A percentile compares a stretch with the other conserved stretches of the same genome.
Conservation (phyloP, 2,888 invertebrate genomes). For the Punctoribates punctum region DNA sequence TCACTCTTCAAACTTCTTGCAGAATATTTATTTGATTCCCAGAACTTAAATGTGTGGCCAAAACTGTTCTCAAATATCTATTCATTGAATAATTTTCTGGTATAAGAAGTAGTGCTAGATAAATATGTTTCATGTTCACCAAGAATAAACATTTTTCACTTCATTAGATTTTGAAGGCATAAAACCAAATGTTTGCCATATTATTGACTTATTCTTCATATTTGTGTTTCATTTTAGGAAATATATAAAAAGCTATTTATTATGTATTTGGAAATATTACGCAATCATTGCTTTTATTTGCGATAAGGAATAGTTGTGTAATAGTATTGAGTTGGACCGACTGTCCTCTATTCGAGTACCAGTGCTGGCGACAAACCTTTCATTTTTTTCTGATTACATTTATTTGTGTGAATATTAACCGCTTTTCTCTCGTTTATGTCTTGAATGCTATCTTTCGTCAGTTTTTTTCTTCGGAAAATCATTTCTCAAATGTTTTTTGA, state of each 20-base stretch:
- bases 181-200: background rate
- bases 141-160: background rate
- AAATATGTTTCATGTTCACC: too few species aligned
- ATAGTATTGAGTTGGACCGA: background rate
- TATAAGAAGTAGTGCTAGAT: too few species aligned
- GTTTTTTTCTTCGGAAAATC: background rate
- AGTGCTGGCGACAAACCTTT: background rate
- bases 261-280: background rate
- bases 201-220: background rate
- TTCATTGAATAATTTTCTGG: too few species aligned
- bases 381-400: background rate
- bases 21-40: too few species aligned
- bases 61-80: too few species aligned
- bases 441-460: background rate
- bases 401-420: constrained; percentile 5
- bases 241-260: background rate
- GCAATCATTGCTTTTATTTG: background rate
- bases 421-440: background rate
- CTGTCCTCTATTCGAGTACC: constrained; percentile 21
- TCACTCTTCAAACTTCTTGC: background rate
- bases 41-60: too few species aligned
- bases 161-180: background rate
- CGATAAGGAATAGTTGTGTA: background rate
- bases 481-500: too few species aligned
- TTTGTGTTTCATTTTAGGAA: constrained; percentile 5